These are phyloP conservation scores for Campylomormyrus numenius DNA, from an alignment of 2,113 vertebrate genomes.

Conservation along the genomic window DNA sequence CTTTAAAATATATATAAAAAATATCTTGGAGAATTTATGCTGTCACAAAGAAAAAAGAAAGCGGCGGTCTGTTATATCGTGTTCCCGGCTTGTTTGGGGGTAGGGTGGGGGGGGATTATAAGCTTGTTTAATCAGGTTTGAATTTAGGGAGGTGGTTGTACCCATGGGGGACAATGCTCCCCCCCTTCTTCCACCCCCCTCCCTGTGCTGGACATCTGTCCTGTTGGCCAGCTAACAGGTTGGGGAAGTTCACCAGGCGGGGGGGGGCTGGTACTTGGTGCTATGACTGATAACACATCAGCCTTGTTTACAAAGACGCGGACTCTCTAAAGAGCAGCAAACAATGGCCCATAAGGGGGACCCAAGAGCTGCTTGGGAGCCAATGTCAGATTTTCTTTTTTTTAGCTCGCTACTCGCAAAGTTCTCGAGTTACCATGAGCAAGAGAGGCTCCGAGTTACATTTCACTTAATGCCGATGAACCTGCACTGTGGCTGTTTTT, in stretches of 20 bases:
- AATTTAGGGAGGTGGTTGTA: not conserved
- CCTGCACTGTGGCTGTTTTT: not conserved
- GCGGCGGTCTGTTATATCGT: not conserved
- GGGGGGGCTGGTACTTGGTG: slow-evolving; percentile 3
- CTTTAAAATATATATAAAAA: not conserved
- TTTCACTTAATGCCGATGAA: not conserved
- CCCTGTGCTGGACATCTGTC: slow-evolving; percentile 6
- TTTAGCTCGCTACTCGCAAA: not conserved
- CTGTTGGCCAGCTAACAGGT: slow-evolving; percentile 5
- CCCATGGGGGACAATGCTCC: not conserved
- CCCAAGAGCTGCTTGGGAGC: not conserved
- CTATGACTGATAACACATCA: slow-evolving; percentile 12
- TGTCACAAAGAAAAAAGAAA: not conserved
- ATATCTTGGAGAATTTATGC: not conserved
- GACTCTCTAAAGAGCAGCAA: not conserved
- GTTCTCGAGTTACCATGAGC: not conserved
- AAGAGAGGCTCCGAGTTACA: not conserved
- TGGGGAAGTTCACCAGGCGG: slow-evolving; percentile 8
- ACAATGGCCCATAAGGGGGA: not conserved
- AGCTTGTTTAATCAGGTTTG: slow-evolving; percentile 13
- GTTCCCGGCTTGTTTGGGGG: not conserved
- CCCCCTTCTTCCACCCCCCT: not conserved
- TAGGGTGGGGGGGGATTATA: not conserved
- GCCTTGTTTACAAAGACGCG: slow-evolving; percentile 1
- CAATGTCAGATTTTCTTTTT: not conserved